A percentile compares a stretch with the other conserved stretches of the same genome.
Evolutionary conservation across 53 echinoderm and acorn worm genomes (phyloP).

Genomic region (Arbacia lixula): DNA sequence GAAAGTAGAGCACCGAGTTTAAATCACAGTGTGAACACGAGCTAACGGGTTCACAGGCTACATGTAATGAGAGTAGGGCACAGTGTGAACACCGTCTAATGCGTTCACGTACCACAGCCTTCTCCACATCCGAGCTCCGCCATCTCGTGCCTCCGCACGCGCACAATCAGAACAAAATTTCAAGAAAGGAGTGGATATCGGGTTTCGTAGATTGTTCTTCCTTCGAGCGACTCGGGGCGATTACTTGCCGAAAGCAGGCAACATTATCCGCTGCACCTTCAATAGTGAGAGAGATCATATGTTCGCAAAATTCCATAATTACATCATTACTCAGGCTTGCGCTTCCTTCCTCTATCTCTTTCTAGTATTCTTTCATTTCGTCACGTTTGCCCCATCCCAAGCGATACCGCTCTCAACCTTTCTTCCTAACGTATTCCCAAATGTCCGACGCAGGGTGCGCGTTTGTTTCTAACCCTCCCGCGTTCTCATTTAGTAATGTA

Average conservation of each 20-base stretch:
- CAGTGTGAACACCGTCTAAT: no score
- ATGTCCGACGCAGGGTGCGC: no score
- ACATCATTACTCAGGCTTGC: slow-evolving; percentile 10
- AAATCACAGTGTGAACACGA: no score
- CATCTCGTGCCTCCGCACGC: neutral
- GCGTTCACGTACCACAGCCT: no score
- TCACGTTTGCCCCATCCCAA: no score
- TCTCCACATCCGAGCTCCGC: neutral
- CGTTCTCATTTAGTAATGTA: no score
- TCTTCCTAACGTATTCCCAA: no score
- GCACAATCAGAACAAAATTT: neutral
- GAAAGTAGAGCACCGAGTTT: no score
- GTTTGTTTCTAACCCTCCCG: no score
- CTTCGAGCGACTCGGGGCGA: neutral
- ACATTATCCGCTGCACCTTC: slow-evolving; percentile 8
- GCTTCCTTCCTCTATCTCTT: neutral
- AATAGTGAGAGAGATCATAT: slow-evolving; percentile 8
- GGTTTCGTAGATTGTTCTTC: neutral
- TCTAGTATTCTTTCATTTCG: neutral
- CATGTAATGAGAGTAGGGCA: no score
- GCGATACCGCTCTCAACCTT: no score
- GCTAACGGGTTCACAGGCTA: no score
- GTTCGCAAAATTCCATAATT: slow-evolving; percentile 32
- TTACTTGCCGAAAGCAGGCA: slow-evolving; percentile 8
- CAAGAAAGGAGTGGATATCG: neutral